These are phyloP conservation scores for Hydrotaea diabolus DNA, from an alignment of 2,888 invertebrate genomes.

Conservation along the genomic window DNA sequence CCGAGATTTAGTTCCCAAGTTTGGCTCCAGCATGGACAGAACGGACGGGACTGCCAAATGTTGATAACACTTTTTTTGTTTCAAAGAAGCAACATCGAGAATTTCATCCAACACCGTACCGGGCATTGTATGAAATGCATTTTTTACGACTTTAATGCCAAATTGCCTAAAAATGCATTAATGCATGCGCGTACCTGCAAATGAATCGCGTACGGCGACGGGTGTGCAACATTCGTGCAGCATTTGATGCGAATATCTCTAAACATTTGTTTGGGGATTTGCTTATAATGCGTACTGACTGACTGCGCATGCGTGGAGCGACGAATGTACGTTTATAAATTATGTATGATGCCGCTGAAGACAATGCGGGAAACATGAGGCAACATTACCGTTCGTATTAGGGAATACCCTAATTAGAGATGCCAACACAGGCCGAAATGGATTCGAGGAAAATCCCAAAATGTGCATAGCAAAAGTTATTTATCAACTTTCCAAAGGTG, in stretches of 20 bases:
- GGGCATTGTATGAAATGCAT: slow-evolving; percentile 16
- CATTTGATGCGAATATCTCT: slow-evolving; percentile 11
- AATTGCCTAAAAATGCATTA: slow-evolving; percentile 63
- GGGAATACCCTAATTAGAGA: background rate
- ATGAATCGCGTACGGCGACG: slow-evolving; percentile 3
- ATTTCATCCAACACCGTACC: background rate
- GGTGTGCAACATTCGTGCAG: background rate
- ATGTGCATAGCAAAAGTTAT: too few species aligned
- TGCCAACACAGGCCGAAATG: background rate
- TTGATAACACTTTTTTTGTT: slow-evolving; percentile 16
- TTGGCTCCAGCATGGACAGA: background rate
- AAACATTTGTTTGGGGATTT: slow-evolving; percentile 34
- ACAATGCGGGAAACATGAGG: background rate
- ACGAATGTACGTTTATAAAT: slow-evolving; percentile 7
- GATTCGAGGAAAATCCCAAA: background rate
- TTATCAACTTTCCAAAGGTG: background rate
- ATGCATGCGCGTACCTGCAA: slow-evolving; percentile 34
- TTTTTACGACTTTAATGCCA: slow-evolving; percentile 61
- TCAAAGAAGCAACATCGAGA: background rate
- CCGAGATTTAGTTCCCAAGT: slow-evolving; percentile 40
- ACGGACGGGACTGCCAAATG: background rate
- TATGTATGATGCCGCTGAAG: background rate
- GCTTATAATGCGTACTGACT: background rate
- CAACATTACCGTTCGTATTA: background rate
- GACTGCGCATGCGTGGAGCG: slow-evolving; percentile 52